Evolutionary conservation across 1,140 invertebrate genomes (phyloP).

Genomic region (Drosophila pseudoobscura): DNA sequence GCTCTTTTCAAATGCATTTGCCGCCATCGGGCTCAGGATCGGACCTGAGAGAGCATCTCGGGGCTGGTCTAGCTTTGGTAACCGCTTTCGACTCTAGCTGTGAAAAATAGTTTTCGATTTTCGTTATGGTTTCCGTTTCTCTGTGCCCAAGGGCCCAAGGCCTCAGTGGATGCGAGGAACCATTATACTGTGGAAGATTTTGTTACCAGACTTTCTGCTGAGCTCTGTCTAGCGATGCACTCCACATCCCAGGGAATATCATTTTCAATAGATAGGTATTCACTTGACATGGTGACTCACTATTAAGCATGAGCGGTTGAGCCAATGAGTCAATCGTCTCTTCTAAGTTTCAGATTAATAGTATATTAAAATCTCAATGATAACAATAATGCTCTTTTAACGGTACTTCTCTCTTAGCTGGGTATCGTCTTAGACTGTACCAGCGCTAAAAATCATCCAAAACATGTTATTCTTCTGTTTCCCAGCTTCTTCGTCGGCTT

Average conservation of each 20-base stretch:
- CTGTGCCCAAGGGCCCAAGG: not conserved
- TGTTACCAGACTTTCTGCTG: not conserved
- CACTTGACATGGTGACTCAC: too few species aligned
- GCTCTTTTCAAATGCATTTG: constrained; percentile 44
- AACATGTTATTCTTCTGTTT: constrained; percentile 9
- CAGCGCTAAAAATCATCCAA: not conserved
- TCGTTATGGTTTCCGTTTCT: constrained; percentile 54
- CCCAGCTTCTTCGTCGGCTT: constrained; percentile 2
- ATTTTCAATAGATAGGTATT: too few species aligned
- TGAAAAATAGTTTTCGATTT: constrained; percentile 76
- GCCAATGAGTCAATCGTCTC: too few species aligned
- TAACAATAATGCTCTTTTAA: too few species aligned
- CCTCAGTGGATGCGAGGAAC: not conserved
- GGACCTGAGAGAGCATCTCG: constrained; percentile 30
- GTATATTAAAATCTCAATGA: too few species aligned
- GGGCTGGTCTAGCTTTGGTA: constrained; percentile 6
- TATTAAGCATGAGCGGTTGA: too few species aligned
- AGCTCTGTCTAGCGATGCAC: too few species aligned
- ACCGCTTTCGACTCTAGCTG: constrained; percentile 38
- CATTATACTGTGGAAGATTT: not conserved
- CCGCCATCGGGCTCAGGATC: constrained; percentile 50
- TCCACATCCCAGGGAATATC: too few species aligned
- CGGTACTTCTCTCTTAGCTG: not conserved
- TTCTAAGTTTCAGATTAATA: too few species aligned
- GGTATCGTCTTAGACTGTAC: not conserved